Conservation (phyloP, 2,888 invertebrate genomes). For the Oithona nana region DNA sequence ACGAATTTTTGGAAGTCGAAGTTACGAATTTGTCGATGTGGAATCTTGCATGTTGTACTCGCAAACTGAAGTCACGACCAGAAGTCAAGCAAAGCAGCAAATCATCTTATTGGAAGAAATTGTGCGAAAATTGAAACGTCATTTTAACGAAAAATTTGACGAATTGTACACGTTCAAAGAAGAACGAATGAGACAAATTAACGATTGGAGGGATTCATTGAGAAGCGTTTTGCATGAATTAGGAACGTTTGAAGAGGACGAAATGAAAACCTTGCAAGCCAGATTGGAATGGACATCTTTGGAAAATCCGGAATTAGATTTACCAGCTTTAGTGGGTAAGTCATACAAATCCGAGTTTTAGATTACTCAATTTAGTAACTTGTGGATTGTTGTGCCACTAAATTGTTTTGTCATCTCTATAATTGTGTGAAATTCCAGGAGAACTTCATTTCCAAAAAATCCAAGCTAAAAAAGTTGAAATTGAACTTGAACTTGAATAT, state of each 20-base stretch:
- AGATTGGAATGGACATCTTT: background rate
- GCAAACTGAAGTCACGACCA: background rate
- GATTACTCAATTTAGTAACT: too few species aligned
- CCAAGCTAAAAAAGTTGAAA: too few species aligned
- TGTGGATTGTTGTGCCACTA: too few species aligned
- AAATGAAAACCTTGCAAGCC: background rate
- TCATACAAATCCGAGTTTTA: too few species aligned
- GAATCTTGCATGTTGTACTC: background rate
- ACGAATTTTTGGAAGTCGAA: background rate
- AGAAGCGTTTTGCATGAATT: background rate
- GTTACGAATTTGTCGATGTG: background rate
- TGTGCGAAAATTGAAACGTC: background rate
- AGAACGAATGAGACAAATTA: background rate
- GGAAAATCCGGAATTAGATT: background rate
- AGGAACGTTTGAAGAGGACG: background rate
- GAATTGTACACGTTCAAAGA: conserved; percentile 1
- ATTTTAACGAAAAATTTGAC: conserved; percentile 8
- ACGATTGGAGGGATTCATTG: background rate
- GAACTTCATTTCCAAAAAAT: too few species aligned
- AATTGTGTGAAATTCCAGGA: too few species aligned
- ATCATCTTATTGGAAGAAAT: background rate
- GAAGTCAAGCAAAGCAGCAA: background rate
- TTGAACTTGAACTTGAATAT: too few species aligned
- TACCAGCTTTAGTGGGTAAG: background rate
- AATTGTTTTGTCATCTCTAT: too few species aligned